Conservation (phyloP, 2,113 vertebrate species). For the Bos javanicus region DNA sequence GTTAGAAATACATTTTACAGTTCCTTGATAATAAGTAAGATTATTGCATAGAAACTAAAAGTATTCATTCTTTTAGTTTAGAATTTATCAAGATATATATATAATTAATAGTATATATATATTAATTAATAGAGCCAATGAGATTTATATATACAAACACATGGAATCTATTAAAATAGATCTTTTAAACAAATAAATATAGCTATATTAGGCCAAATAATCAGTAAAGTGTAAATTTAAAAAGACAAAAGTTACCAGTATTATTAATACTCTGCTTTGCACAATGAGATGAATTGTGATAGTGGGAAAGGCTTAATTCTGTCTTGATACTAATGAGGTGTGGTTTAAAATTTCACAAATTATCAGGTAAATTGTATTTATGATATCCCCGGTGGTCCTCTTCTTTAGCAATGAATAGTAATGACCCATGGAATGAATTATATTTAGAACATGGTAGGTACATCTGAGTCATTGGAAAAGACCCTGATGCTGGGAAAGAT, state of each 20-base stretch:
- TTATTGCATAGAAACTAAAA: background rate
- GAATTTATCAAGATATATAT: background rate
- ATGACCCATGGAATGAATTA: background rate
- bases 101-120: background rate
- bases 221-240: background rate
- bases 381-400: background rate
- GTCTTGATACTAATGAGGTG: background rate
- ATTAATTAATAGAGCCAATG: background rate
- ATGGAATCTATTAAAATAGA: background rate
- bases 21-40: background rate
- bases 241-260: background rate
- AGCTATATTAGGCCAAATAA: background rate
- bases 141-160: background rate
- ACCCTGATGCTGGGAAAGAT: background rate
- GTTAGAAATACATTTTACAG: background rate
- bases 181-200: background rate
- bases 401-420: background rate
- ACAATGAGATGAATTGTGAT: background rate
- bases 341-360: background rate
- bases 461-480: too few species aligned
- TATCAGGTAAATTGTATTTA: background rate
- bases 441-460: background rate
- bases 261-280: background rate
- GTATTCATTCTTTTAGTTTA: background rate
- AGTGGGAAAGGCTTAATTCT: background rate